Percentiles rank a stretch among this genome's conserved stretches.
These are phyloP conservation scores for Brachypteracias leptosomus DNA, from an alignment of 2,113 vertebrate genomes.

Conservation along the genomic window DNA sequence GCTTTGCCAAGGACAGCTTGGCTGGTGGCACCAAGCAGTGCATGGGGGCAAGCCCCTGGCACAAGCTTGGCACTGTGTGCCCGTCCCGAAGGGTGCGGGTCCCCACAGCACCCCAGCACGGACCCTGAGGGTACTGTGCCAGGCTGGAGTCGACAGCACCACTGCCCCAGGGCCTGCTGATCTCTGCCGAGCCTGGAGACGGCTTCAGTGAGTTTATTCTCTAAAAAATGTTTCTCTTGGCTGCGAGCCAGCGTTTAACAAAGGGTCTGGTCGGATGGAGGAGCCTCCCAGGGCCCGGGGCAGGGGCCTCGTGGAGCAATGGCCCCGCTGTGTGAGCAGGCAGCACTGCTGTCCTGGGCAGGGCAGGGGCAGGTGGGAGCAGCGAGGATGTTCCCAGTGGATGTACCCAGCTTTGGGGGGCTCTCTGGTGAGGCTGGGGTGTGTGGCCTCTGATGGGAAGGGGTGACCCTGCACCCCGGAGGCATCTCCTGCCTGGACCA, in stretches of 20 bases:
- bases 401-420: not conserved
- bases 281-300: conserved; percentile 36
- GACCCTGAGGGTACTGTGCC: not conserved
- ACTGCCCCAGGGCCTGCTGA: not conserved
- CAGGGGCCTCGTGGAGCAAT: conserved; percentile 7
- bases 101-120: accelerated
- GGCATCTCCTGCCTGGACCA: not conserved
- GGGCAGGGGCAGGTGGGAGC: not conserved
- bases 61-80: too few species aligned
- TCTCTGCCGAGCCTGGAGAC: not conserved
- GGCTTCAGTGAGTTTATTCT: conserved; percentile 37
- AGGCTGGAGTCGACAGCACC: not conserved
- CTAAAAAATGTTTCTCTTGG: conserved; percentile 67
- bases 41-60: not conserved
- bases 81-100: not conserved
- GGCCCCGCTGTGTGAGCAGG: accelerated
- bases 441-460: not conserved
- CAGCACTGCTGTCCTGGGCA: not conserved
- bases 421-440: not conserved
- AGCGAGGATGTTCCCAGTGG: not conserved
- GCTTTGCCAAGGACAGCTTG: not conserved
- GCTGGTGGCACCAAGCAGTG: not conserved
- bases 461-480: not conserved
- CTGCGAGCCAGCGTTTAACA: conserved; percentile 44
- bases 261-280: conserved; percentile 63